Conservation (phyloP, 2,888 invertebrate species). For the Cordilura impudica region DNA sequence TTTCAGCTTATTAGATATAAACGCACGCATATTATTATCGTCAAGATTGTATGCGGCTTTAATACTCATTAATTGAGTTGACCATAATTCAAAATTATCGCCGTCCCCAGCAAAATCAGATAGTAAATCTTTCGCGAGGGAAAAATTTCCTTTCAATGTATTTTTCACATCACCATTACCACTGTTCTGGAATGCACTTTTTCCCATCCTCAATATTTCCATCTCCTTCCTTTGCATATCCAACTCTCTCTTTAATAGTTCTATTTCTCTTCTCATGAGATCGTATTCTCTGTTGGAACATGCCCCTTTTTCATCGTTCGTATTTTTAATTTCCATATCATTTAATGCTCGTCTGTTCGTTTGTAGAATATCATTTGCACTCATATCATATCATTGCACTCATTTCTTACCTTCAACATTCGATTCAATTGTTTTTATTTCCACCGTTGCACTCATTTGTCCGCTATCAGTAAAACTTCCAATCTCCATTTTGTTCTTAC, state of each 20-base stretch:
- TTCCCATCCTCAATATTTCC: background rate
- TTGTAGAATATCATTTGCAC: no score
- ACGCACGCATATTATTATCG: slow-evolving; percentile 48
- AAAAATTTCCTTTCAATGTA: background rate
- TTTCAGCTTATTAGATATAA: no score
- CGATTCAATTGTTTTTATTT: background rate
- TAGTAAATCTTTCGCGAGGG: background rate
- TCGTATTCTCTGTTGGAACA: no score
- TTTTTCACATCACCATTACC: background rate
- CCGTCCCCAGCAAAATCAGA: background rate
- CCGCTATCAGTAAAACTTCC: background rate
- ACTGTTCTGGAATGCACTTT: background rate
- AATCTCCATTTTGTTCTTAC: background rate
- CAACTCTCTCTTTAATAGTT: slow-evolving; percentile 21
- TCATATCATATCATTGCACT: no score
- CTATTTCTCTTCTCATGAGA: slow-evolving; percentile 1
- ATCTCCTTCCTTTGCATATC: no score
- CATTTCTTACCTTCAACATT: no score
- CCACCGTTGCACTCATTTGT: background rate
- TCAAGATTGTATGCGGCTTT: slow-evolving; percentile 30
- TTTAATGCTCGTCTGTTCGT: no score
- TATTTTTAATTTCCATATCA: no score
- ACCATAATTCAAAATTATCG: background rate
- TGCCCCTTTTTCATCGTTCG: no score
- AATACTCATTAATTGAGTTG: slow-evolving; percentile 16